Conservation (phyloP, 2,888 invertebrate genomes). For the Drosophila meridionalis region DNA sequence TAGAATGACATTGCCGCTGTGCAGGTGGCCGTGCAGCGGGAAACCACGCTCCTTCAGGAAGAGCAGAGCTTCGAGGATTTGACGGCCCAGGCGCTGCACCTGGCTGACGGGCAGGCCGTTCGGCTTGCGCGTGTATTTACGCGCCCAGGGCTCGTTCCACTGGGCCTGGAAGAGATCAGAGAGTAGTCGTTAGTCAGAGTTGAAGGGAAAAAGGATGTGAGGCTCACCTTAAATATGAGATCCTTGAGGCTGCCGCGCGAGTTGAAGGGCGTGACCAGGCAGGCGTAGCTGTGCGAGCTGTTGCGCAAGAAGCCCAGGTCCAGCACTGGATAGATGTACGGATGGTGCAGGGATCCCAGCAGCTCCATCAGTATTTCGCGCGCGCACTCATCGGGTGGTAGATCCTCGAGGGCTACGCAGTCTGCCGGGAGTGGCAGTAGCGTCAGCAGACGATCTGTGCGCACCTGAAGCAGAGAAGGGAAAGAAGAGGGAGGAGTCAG, state of each 20-base stretch:
- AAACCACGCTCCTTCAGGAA: constrained; percentile 94
- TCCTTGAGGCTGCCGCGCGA: constrained; percentile 94
- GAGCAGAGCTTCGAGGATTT: constrained; percentile 93
- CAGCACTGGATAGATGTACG: constrained; percentile 95
- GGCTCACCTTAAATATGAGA: constrained; percentile 92
- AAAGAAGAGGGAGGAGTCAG: too few relatives aligned
- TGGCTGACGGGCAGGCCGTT: constrained; percentile 91
- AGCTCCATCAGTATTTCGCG: constrained; percentile 91
- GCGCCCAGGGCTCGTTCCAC: constrained; percentile 92
- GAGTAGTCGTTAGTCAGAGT: neutral
- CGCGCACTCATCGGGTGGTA: constrained; percentile 88
- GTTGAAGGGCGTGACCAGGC: constrained; percentile 93
- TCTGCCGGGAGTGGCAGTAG: constrained; percentile 85
- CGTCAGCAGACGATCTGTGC: constrained; percentile 85
- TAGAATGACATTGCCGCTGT: constrained; percentile 95
- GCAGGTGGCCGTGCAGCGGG: constrained; percentile 93
- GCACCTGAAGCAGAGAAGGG: constrained; percentile 72
- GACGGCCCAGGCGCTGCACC: constrained; percentile 94
- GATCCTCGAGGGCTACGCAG: constrained; percentile 85
- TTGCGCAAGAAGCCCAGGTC: constrained; percentile 91
- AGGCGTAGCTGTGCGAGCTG: constrained; percentile 87
- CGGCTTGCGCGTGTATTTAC: constrained; percentile 90
- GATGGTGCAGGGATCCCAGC: constrained; percentile 94
- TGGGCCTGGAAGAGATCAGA: constrained; percentile 87
- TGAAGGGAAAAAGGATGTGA: neutral